phyloP scores from a whole-genome alignment of 2,797 vertebrate species.

The Pygocentrus nattereri region DNA sequence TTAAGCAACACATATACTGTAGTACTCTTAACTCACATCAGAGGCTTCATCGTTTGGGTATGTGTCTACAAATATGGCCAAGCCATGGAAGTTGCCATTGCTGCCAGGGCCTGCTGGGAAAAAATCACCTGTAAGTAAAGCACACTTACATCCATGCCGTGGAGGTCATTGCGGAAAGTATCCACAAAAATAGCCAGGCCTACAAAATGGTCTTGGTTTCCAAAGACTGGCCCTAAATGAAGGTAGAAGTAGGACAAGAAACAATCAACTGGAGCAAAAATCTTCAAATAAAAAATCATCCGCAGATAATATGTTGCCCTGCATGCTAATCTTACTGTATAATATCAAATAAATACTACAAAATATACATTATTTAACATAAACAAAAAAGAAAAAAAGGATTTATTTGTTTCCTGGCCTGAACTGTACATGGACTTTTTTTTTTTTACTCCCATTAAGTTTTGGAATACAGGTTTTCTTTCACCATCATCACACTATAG shows the following conservation, averaged over 20 bases:
- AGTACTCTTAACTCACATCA: constrained; percentile 85
- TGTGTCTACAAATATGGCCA: constrained; percentile 95
- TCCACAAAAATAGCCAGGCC: constrained; percentile 85
- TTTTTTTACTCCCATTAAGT: background rate
- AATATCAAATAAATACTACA: background rate
- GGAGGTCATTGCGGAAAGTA: constrained; percentile 85
- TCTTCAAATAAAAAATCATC: background rate
- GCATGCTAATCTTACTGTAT: background rate
- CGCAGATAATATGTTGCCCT: background rate
- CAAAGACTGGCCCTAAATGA: constrained; percentile 81
- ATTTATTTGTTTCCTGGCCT: too few species aligned
- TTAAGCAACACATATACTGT: constrained; percentile 20
- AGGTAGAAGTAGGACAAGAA: constrained; percentile 67
- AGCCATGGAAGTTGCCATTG: constrained; percentile 92
- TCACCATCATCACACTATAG: background rate
- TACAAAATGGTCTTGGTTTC: constrained; percentile 82
- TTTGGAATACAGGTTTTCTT: background rate
- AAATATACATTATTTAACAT: background rate
- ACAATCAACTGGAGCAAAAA: constrained; percentile 47
- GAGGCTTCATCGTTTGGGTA: constrained; percentile 95
- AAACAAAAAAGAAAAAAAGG: background rate
- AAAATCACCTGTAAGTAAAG: constrained; percentile 65
- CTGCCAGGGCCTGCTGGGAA: constrained; percentile 90
- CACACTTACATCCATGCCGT: constrained; percentile 85
- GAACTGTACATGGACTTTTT: background rate